Conservation (phyloP, 1,140 invertebrate genomes). For the Lordiphosa mommai region DNA sequence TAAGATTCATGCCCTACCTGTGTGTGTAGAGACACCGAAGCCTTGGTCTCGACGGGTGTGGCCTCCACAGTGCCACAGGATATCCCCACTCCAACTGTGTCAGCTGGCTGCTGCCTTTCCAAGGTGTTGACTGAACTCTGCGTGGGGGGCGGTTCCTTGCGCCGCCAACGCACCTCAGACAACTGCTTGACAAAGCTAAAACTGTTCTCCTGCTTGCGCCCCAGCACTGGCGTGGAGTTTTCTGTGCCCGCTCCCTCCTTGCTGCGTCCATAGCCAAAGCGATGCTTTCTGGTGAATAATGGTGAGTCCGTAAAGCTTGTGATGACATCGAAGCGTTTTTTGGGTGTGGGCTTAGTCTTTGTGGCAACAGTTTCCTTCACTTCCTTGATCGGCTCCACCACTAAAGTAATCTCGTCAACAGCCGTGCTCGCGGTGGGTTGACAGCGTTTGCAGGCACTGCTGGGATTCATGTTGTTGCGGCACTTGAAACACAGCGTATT, state of each 20-base stretch:
- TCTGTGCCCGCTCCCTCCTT: constrained; percentile 55
- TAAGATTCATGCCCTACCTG: constrained; percentile 58
- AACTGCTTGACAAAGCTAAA: constrained; percentile 77
- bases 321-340: constrained; percentile 74
- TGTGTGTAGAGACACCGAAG: constrained; percentile 80
- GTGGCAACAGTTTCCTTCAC: not conserved
- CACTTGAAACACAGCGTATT: constrained; percentile 71
- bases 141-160: constrained; percentile 34
- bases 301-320: constrained; percentile 79
- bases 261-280: constrained; percentile 66
- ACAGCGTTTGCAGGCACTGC: constrained; percentile 67
- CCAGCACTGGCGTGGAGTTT: constrained; percentile 62
- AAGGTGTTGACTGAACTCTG: constrained; percentile 38
- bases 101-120: constrained; percentile 51
- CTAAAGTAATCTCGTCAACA: constrained; percentile 47
- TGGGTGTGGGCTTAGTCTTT: constrained; percentile 37
- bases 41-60: constrained; percentile 73
- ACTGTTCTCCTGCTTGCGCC: constrained; percentile 67
- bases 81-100: constrained; percentile 18
- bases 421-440: constrained; percentile 17
- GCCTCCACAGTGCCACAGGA: constrained; percentile 61
- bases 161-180: constrained; percentile 67
- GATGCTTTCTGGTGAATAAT: constrained; percentile 78
- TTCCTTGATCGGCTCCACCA: constrained; percentile 33
- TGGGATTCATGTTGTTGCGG: constrained; percentile 66